These are phyloP conservation scores for Melanotaenia maccullochi DNA, from an alignment of 2,797 vertebrate genomes.

Conservation along the genomic window DNA sequence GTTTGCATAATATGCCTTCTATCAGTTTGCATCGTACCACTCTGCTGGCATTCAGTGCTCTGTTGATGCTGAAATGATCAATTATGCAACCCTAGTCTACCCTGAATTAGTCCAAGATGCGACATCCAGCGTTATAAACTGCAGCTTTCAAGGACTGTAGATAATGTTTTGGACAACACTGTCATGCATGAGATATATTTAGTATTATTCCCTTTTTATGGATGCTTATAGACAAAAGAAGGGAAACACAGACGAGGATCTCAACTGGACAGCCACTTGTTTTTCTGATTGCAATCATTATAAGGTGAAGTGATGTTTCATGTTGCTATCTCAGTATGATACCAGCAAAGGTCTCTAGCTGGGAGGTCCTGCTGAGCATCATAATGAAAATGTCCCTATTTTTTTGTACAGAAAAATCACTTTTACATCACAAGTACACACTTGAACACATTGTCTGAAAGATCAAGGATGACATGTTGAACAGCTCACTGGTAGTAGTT, in stretches of 20 bases:
- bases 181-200: not conserved
- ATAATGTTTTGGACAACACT: not conserved
- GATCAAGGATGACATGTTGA: constrained; percentile 28
- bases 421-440: constrained; percentile 3
- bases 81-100: not conserved
- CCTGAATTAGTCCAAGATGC: not conserved
- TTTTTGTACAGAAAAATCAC: not conserved
- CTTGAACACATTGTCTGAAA: constrained; percentile 20
- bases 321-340: not conserved
- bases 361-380: not conserved
- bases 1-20: not conserved
- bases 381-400: constrained; percentile 27
- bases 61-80: not conserved
- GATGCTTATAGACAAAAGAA: not conserved
- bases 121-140: not conserved
- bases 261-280: constrained; percentile 26
- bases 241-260: constrained; percentile 1
- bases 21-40: not conserved
- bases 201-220: not conserved
- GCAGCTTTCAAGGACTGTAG: not conserved
- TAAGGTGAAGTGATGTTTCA: constrained; percentile 43
- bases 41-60: not conserved
- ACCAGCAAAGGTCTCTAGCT: constrained; percentile 3
- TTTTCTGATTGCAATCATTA: constrained; percentile 47
- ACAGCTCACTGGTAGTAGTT: constrained; percentile 6